A percentile compares a stretch with the other conserved stretches of the same genome.
These are phyloP conservation scores for Perccottus glenii DNA, from an alignment of 2,113 vertebrate genomes.

Conservation along the genomic window DNA sequence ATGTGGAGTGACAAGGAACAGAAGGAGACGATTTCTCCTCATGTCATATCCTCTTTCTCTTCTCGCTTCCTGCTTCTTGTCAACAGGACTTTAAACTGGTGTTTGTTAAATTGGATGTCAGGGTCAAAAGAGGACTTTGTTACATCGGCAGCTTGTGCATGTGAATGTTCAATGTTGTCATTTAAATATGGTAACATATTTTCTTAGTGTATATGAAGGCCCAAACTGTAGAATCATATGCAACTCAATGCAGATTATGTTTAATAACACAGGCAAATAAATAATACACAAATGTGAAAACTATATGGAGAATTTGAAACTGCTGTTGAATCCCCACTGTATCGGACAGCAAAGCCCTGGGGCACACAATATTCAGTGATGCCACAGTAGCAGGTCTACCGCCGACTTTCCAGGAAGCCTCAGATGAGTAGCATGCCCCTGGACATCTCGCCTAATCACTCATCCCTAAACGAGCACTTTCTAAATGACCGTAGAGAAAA, in stretches of 20 bases:
- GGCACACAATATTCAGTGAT: constrained; percentile 50
- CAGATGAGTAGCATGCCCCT: constrained; percentile 69
- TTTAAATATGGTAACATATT: constrained; percentile 55
- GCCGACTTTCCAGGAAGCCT: constrained; percentile 65
- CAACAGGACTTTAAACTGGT: constrained; percentile 81
- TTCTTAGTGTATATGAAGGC: background rate
- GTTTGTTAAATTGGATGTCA: constrained; percentile 79
- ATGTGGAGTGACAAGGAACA: constrained; percentile 82
- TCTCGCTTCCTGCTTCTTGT: constrained; percentile 76
- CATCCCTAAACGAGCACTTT: constrained; percentile 74
- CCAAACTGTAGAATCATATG: too few species aligned
- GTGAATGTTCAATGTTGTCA: constrained; percentile 27
- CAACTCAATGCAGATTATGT: background rate
- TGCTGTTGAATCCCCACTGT: constrained; percentile 15
- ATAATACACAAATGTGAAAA: constrained; percentile 26
- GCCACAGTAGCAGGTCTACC: constrained; percentile 66
- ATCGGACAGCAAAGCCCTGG: constrained; percentile 50
- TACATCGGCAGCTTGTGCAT: constrained; percentile 58
- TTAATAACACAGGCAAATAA: background rate
- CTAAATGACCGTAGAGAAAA: constrained; percentile 72
- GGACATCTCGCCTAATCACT: constrained; percentile 78
- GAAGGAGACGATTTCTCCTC: constrained; percentile 81
- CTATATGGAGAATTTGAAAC: constrained; percentile 31
- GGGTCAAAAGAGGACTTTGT: constrained; percentile 76
- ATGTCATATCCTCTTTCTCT: constrained; percentile 81